phyloP scores from a whole-genome alignment of 2,888 invertebrate genomes.

The Ochlodes sylvanus region DNA sequence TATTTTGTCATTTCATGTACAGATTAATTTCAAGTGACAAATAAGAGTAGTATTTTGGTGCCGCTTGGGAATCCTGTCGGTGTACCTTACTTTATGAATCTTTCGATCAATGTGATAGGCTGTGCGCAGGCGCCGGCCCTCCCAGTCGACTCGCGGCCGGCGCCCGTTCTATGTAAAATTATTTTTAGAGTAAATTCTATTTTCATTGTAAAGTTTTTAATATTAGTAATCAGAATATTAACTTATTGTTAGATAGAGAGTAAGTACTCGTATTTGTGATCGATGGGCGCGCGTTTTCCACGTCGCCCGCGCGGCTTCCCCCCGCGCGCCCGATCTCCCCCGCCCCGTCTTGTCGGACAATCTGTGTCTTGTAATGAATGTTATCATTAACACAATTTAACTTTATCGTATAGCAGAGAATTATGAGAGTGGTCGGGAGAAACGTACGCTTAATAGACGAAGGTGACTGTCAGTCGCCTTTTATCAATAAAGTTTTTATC shows the following conservation, averaged over 20 bases:
- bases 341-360: slow-evolving; percentile 72
- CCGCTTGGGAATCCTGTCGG: slow-evolving; percentile 47
- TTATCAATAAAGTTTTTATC: slow-evolving; percentile 84
- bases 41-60: slow-evolving; percentile 49
- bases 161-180: slow-evolving; percentile 70
- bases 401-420: slow-evolving; percentile 76
- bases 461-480: slow-evolving; percentile 74
- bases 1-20: slow-evolving; percentile 69
- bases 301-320: slow-evolving; percentile 56
- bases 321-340: slow-evolving; percentile 68
- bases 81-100: slow-evolving; percentile 78
- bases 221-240: slow-evolving; percentile 79
- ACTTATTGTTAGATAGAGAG: slow-evolving; percentile 82
- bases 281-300: slow-evolving; percentile 75
- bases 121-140: slow-evolving; percentile 76
- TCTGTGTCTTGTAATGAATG: slow-evolving; percentile 80
- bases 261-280: slow-evolving; percentile 82
- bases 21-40: slow-evolving; percentile 61
- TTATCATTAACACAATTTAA: slow-evolving; percentile 74
- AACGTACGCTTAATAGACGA: slow-evolving; percentile 81
- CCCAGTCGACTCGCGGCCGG: slow-evolving; percentile 74
- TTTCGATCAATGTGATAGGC: slow-evolving; percentile 84
- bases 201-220: slow-evolving; percentile 84
- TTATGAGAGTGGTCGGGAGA: slow-evolving; percentile 73
- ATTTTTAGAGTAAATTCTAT: slow-evolving; percentile 84